These are phyloP conservation scores for Triplophysa yarkandensis DNA, from an alignment of 2,797 vertebrate species.

Conservation along the genomic window DNA sequence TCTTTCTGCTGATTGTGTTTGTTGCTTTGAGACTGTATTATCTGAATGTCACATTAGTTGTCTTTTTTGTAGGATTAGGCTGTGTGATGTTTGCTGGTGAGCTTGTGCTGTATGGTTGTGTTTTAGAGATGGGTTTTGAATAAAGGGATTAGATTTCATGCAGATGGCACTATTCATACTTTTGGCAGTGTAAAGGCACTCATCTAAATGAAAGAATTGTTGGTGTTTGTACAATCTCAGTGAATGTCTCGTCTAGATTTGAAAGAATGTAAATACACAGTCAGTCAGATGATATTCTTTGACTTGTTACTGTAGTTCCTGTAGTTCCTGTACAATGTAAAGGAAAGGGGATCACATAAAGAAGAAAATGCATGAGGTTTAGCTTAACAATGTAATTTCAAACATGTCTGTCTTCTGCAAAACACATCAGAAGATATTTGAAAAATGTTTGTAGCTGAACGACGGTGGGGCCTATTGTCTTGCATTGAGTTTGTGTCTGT, in stretches of 20 bases:
- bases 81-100: slow-evolving; percentile 23
- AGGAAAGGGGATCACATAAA: no score
- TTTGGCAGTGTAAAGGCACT: slow-evolving; percentile 27
- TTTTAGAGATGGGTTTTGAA: slow-evolving; percentile 15
- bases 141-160: slow-evolving; percentile 46
- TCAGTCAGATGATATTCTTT: not conserved
- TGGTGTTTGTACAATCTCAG: not conserved
- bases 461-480: no score
- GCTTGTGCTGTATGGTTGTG: slow-evolving; percentile 6
- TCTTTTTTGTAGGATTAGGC: slow-evolving; percentile 39
- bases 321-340: no score
- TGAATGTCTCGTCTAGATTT: not conserved
- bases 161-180: slow-evolving; percentile 50
- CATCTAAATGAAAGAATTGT: slow-evolving; percentile 5
- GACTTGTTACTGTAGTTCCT: no score
- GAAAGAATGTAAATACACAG: not conserved
- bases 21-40: not conserved
- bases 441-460: no score
- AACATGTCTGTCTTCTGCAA: no score
- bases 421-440: no score
- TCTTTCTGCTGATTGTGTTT: not conserved
- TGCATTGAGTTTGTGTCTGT: no score
- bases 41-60: not conserved
- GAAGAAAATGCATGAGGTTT: no score
- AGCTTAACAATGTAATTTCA: no score